Base-by-base conservation (phyloP, 2,113 vertebrate genomes). In the Poeciliopsis occidentalis region DNA sequence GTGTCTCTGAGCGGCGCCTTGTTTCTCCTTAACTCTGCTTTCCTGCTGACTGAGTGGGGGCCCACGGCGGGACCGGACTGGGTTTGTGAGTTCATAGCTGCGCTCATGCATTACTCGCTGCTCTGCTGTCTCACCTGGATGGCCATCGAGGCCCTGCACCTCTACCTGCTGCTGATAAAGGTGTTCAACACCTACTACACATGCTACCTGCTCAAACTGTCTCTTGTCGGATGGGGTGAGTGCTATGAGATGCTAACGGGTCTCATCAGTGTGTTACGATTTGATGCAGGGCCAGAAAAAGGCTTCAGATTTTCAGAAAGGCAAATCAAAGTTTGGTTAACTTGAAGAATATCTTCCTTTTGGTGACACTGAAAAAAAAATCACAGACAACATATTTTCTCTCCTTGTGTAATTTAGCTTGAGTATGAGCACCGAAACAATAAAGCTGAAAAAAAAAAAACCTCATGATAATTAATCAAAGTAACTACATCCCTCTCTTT, bases 51-150 rank as follows among this genome's bases (percentile, higher is more conserved):
- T 0, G 88, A 93, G 64, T 94, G 88, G 94, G 87, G 80, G 51
- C n/a, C 90, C 74, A 87, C 1, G 0, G 7, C 78, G 72, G 11
- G 60, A 13, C 17, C 0, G 0, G 34, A 77, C 0, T 74, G 75
- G 64, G 62, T 92, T 61, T 95, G 94, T n/a, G 78, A 85, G 63
- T 76, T 89, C 8, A 44, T 94, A 0, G 92, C 93, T 3, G 87
- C 84, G 4, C 17, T 73, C 63, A 90, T 93, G 72, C 90, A 94
- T 71, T 94, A 79, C 82, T 89, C 90, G 30, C 30, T 95, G 75
- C 88, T 95, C 63, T 89, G 86, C 86, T 86, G 75, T 76, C 93
- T 94, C 83, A 93, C 88, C 70, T 95, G 94, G 94, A 93, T 94
- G 92, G 87, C 89, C 65, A 81, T 94, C 19, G 94, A 95, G 80